phyloP scores from a whole-genome alignment of 2,113 vertebrate species.

The Menura novaehollandiae region DNA sequence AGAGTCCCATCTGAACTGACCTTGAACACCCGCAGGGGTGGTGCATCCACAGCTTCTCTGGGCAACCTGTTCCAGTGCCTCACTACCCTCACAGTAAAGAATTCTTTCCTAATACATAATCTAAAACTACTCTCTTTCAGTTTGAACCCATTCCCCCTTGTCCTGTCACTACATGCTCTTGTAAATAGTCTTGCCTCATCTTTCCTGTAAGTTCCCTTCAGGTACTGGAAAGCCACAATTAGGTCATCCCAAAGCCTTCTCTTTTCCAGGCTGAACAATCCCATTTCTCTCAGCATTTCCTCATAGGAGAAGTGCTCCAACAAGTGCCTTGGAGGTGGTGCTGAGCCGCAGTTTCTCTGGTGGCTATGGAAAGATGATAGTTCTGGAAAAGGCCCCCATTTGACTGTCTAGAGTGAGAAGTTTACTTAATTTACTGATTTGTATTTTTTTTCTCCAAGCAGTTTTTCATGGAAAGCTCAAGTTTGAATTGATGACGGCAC shows the following conservation, averaged over 20 bases:
- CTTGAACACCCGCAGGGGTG: not conserved
- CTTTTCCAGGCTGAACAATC: not conserved
- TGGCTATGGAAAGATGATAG: not conserved
- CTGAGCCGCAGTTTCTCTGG: not conserved
- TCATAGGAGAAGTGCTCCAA: not conserved
- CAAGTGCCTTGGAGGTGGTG: not conserved
- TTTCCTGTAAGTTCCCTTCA: not conserved
- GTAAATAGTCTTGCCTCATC: not conserved
- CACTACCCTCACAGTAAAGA: not conserved
- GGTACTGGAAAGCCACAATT: not conserved
- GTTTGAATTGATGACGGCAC: not conserved
- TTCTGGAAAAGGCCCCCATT: not conserved
- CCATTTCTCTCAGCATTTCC: not conserved
- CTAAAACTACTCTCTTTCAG: not conserved
- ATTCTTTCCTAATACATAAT: not conserved
- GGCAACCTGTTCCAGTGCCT: not conserved
- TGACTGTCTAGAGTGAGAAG: not conserved
- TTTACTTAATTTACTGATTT: not conserved
- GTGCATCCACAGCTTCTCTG: not conserved
- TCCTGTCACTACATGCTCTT: not conserved
- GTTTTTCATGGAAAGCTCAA: constrained; percentile 7
- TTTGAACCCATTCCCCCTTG: not conserved
- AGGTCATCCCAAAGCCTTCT: not conserved
- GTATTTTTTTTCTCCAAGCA: constrained; percentile 3
- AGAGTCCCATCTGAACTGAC: not conserved